Base-by-base conservation (phyloP, 1,140 invertebrate species). In the Leptopilina clavipes region DNA sequence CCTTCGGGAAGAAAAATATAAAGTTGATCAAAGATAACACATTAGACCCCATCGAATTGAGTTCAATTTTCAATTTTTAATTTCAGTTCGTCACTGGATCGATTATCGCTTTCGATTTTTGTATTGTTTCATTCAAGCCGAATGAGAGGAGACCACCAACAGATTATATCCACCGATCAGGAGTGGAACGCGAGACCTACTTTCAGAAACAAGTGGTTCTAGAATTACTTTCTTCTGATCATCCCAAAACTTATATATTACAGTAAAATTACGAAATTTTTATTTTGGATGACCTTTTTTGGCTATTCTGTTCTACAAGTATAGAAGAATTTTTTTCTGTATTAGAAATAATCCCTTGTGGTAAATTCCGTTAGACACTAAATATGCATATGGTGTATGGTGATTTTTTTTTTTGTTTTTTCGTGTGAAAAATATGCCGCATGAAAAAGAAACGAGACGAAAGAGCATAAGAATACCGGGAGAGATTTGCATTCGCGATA, bases 401-500 rank as follows among this genome's bases (percentile, higher is more conserved):
- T 65, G 18, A 25, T 31, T 65, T 65, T 65, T 59, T 65, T 52
- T 40, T 40, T 9, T 40, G 0, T 40, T 40, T 40, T 5, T 65
- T 65, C 56, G 56, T 65, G 73, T 10, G 77, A 77, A 81, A 83
- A 78, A 84, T 78, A 44, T 74, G 65, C 54, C 52, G 5, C 5
- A 48, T 19, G 72, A 22, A 54, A 65, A 78, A 78, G 70, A 70
- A 59, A 80, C 8, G 76, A 79, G 74, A 80, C 76, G 80, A 76
- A 31, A 81, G 79, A 83, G 75, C 54, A 71, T 75, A 76, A 79
- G 59, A 70, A 76, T 72, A 71, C 75, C n/a, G n/a, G n/a, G n/a
- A n/a, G 45, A 81, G 82, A 83, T 81, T 82, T 74, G 71, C 70
- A 54, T 45, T 31, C 25, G 71, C 80, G 82, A 82, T 85, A 84